Base-by-base conservation (phyloP, 2,113 vertebrate genomes). In the Polypterus bichir region DNA sequence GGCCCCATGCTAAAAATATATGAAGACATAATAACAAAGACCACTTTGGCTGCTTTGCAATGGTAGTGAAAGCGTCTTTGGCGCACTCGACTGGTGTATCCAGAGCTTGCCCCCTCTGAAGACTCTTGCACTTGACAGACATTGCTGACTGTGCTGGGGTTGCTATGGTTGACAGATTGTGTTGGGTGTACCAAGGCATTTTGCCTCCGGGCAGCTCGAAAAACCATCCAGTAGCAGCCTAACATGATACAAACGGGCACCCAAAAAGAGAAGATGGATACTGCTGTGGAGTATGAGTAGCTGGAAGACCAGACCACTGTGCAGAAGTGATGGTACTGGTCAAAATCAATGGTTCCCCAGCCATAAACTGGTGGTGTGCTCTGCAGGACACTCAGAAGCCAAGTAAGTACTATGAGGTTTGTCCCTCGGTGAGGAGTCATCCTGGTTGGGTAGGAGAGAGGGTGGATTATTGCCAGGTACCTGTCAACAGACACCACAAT, bases 381-480 rank as follows among this genome's bases (percentile, higher is more conserved):
- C 75, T 94, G 91, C 54, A 90, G 68, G 46, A 88, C 58, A 54
- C 89, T 84, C 48, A 89, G 48, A 46, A 92, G 78, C 91, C 91
- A 94, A 48, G 91, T 93, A 73, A 81, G 82, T 2, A 81, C 75
- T 53, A 94, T 89, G 8, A 94, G 81, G 71, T 86, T 79, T 54
- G 85, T 88, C 59, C 88, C 87, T 63, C 88, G 70, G 66, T 84
- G 81, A 3, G 82, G 81, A 9, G 90, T 94, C 91, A 93, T 91
- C 54, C 87, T 87, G 60, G 86, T 78, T 4, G 91, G 88, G 68
- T 94, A 94, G 59, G 91, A 90, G 54, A 92, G 74, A 6, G 91
- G 91, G 70, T 94, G 88, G 69, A 94, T 92, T 69, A 93, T 94
- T 68, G 87, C 87, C 76, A 94, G 70, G 72, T 93, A 94, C 62